Evolutionary conservation across 2,888 invertebrate genomes (phyloP), one percentile per base, ranked within the genome.

Genomic region (Diaperis boleti): DNA sequence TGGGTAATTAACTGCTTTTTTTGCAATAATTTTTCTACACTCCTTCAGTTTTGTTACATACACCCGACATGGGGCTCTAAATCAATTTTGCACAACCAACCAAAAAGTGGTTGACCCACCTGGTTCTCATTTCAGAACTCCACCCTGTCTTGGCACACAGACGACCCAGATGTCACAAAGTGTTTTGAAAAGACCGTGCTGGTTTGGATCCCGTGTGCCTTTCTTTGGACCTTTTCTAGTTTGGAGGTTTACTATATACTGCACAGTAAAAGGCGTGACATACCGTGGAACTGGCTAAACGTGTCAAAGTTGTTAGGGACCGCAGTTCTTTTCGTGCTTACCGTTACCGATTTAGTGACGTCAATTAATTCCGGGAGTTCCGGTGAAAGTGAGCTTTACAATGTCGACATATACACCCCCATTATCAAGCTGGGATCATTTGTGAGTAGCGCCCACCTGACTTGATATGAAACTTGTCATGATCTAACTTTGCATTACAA

Each of bases 151-250:
- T 95, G 95, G 95, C 79, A 91, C 76, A 91, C 96, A 11, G 84
- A 87, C 4, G 86, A 89, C 80, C 98, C 82, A 55, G 91, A 94
- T 78, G 85, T 98, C 70, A 94, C 97, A 66, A 86, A 86, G 77
- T 98, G 98, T 82, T 96, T 98, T 81, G 92, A 96, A 82, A 91
- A 92, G 79, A 96, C 97, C 0, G 89, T 92, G 0, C 82, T 98
- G 18, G 85, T 95, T 47, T 98, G 97, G 96, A 82, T 88, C 26
- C 97, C 98, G 0, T 94, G 95, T 80, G 84, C 86, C 49, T 94
- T 93, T 79, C 83, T 96, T 10, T 95, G 94, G 93, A 70, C 88
- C 0, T 88, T 92, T 72, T 84, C 91, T 3, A 82, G 89, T 29
- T 82, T 95, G 68, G 94, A 95, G 75, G 83, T 88, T 64, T 91